Evolutionary conservation across 2,113 vertebrate genomes (phyloP).

Genomic region (Potamarius usumacintae): DNA sequence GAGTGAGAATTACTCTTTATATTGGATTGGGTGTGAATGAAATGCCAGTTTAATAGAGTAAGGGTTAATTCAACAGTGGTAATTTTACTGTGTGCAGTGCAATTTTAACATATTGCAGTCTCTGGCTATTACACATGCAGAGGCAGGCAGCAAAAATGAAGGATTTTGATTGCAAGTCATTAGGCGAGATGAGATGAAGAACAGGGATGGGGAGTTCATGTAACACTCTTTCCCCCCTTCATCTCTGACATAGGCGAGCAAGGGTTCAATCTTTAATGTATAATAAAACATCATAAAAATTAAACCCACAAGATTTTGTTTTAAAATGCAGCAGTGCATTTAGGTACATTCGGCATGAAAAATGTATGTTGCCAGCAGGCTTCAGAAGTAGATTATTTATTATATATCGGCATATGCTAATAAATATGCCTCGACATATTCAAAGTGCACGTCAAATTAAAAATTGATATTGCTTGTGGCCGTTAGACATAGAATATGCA

Average conservation of each 20-base stretch:
- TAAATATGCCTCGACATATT: slow-evolving; percentile 64
- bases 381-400: slow-evolving; percentile 67
- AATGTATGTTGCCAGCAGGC: slow-evolving; percentile 61
- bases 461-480: slow-evolving; percentile 67
- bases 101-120: slow-evolving; percentile 35
- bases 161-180: slow-evolving; percentile 44
- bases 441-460: slow-evolving; percentile 65
- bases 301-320: slow-evolving; percentile 58
- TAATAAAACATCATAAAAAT: slow-evolving; percentile 66
- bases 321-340: slow-evolving; percentile 62
- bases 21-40: slow-evolving; percentile 12
- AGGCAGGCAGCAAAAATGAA: slow-evolving; percentile 45
- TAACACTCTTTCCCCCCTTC: slow-evolving; percentile 27
- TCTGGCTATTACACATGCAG: slow-evolving; percentile 37
- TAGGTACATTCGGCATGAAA: slow-evolving; percentile 66
- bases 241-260: slow-evolving; percentile 26
- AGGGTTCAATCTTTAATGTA: slow-evolving; percentile 60
- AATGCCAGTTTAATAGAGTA: slow-evolving; percentile 31
- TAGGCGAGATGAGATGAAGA: slow-evolving; percentile 26
- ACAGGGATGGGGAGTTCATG: slow-evolving; percentile 23
- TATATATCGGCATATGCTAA: slow-evolving; percentile 68
- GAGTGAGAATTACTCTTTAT: slow-evolving; percentile 11
- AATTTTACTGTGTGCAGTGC: slow-evolving; percentile 39
- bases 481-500: slow-evolving; percentile 60
- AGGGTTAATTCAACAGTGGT: slow-evolving; percentile 40